Conservation (phyloP, 2,888 invertebrate species). For the Tyria jacobaeae region DNA sequence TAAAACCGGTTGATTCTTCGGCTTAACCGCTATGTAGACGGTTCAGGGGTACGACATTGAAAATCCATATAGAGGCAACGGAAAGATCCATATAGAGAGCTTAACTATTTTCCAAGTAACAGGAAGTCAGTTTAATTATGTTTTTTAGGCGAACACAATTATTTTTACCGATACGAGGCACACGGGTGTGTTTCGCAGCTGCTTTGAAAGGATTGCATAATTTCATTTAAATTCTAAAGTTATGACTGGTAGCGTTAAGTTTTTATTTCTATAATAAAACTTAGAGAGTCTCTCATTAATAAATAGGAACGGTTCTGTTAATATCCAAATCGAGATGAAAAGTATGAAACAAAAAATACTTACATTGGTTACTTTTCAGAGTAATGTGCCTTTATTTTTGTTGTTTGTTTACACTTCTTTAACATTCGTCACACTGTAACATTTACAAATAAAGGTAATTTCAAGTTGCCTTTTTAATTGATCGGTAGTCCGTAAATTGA, state of each 20-base stretch:
- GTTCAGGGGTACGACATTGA: conserved; percentile 43
- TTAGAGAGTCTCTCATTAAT: background rate
- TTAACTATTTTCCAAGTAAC: no score
- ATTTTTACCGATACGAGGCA: background rate
- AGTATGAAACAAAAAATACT: background rate
- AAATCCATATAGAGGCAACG: conserved; percentile 33
- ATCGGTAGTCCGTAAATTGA: conserved; percentile 12
- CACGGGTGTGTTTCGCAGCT: background rate
- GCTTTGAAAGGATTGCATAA: background rate
- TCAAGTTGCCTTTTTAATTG: conserved; percentile 26
- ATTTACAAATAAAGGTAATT: conserved; percentile 10
- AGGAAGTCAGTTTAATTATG: conserved; percentile 13
- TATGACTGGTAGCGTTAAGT: background rate
- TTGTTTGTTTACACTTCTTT: background rate
- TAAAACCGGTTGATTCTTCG: conserved; percentile 45
- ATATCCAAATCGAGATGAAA: background rate
- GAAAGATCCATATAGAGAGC: conserved; percentile 26
- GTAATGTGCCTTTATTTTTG: background rate
- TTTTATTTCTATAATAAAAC: background rate
- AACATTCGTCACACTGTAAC: background rate
- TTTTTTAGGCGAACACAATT: background rate
- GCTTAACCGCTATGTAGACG: conserved; percentile 24
- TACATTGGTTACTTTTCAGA: background rate
- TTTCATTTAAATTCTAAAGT: no score
- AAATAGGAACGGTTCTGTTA: no score